Evolutionary conservation across 2,113 vertebrate species (phyloP), one percentile per base, ranked within the genome.

Genomic region (Lamprotornis superbus): DNA sequence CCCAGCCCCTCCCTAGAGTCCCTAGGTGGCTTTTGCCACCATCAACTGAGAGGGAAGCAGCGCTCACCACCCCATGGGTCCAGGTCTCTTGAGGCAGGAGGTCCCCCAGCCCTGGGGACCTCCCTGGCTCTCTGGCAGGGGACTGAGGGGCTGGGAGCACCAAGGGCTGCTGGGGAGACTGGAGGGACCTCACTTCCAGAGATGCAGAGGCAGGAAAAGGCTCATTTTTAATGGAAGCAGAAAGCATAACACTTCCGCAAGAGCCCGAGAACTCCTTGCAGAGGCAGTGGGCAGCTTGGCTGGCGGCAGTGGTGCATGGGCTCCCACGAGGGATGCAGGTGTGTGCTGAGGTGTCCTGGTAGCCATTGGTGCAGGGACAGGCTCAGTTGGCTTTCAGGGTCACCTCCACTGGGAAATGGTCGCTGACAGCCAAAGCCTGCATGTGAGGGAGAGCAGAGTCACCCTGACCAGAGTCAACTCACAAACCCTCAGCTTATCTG

Each of bases 321-420:
- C 15, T 94, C 22, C 69, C n/a, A 35, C 0, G 0, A 78, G 37
- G 27, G 37, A 20, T 1, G 7, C 12, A 5, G 60, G 30, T 22
- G 14, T 0, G 1, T 24, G 61, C 65, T 3, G 1, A 12, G 23
- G 11, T 19, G n/a, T 68, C 22, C 27, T 8, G 9, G 44, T 55
- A 27, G 65, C 60, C 3, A 0, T 37, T 0, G 1, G 25, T 1
- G 0, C 0, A 0, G 49, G 60, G 24, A 31, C 0, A 2, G 70
- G 61, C 11, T 92, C 75, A 89, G 40, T 1, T 16, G 19, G 79
- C 27, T 91, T 59, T 83, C 83, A 99, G 96, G 37, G 65, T 93
- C 94, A 99, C 97, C 93, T 99, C 98, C 91, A 99, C 99, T 0
- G 98, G 98, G 86, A 97, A 99, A 95, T 99, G 99, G 97, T 99